These are phyloP conservation scores for Bolinopsis microptera DNA, from an alignment of 37 sponge, comb jelly and placozoan species.

Conservation along the genomic window DNA sequence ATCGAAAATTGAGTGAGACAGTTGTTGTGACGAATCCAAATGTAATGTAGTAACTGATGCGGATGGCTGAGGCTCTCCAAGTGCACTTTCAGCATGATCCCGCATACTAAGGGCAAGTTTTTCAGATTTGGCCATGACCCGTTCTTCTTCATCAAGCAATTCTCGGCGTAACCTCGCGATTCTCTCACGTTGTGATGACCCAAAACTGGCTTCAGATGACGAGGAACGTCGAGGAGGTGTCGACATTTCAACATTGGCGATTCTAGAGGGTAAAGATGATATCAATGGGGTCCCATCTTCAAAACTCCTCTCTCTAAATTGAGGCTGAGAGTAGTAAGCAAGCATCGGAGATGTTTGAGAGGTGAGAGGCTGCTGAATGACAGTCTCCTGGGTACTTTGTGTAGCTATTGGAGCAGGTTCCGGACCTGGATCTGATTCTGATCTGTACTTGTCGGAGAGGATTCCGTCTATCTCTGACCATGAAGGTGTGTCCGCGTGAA, in stretches of 20 bases:
- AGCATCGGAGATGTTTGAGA: neutral
- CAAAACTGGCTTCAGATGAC: neutral
- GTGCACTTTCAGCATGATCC: slow-evolving; percentile 5
- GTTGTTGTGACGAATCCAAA: slow-evolving; percentile 41
- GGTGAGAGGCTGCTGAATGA: neutral
- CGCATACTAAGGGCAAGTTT: neutral
- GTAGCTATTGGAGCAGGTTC: neutral
- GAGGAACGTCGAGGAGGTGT: slow-evolving; percentile 11
- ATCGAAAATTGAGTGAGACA: slow-evolving; percentile 38
- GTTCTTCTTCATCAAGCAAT: slow-evolving; percentile 30
- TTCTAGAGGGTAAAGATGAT: slow-evolving; percentile 17
- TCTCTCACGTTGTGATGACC: neutral
- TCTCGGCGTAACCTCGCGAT: neutral
- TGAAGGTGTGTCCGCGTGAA: neutral
- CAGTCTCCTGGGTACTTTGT: slow-evolving; percentile 54
- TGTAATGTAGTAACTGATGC: neutral
- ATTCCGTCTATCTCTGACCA: slow-evolving; percentile 65
- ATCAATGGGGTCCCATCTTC: neutral
- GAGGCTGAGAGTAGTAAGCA: slow-evolving; percentile 40
- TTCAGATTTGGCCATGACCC: neutral
- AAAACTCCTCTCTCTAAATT: neutral
- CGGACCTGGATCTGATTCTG: slow-evolving; percentile 9
- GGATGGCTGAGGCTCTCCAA: neutral
- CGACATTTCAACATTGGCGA: neutral
- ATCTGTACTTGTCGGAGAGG: slow-evolving; percentile 58